These are phyloP conservation scores for Takifugu bimaculatus DNA, from an alignment of 2,113 vertebrate genomes.

Conservation along the genomic window DNA sequence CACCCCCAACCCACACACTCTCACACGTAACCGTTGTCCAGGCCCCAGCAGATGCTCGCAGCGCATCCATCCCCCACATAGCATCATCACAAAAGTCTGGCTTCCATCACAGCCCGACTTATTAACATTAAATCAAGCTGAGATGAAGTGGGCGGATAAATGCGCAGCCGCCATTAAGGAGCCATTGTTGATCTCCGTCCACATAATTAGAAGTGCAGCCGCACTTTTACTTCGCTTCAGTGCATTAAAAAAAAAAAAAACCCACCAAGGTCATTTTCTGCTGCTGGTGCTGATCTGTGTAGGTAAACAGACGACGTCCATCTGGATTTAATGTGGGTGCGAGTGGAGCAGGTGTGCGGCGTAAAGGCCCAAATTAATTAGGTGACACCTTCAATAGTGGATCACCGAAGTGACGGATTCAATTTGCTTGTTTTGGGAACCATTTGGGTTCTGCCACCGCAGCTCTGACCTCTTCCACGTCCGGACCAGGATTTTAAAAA, in stretches of 20 bases:
- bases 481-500: no score
- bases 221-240: neutral
- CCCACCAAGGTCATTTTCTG: no score
- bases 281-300: no score
- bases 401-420: no score
- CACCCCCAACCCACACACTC: constrained; percentile 13
- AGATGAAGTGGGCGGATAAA: constrained; percentile 58
- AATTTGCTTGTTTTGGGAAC: no score
- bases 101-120: constrained; percentile 47
- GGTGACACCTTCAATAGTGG: no score
- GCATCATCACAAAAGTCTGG: constrained; percentile 44
- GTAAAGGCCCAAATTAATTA: neutral
- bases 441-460: no score
- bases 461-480: no score
- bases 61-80: constrained; percentile 51
- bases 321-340: constrained; percentile 47
- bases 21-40: neutral
- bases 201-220: constrained; percentile 47
- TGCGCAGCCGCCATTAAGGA: constrained; percentile 59
- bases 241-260: neutral
- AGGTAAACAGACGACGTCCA: no score
- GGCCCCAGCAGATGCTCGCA: constrained; percentile 47
- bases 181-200: constrained; percentile 44
- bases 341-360: constrained; percentile 32
- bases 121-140: constrained; percentile 56